Evolutionary conservation across 2,113 vertebrate genomes (phyloP).

Genomic region (Lipotes vexillifer): DNA sequence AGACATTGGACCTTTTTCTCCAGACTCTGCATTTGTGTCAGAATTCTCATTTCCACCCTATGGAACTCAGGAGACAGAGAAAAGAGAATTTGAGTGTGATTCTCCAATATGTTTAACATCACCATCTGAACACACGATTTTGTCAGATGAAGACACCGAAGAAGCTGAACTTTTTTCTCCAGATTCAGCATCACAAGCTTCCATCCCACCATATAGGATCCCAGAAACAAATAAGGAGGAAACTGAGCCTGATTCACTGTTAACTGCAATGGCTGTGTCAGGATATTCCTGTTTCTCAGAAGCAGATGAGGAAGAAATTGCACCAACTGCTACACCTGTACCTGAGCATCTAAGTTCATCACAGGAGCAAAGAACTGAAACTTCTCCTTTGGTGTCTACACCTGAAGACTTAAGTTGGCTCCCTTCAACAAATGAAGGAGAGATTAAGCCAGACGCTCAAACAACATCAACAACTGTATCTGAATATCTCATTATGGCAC

Average conservation of each 20-base stretch:
- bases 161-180: slow-evolving; percentile 69
- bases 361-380: neutral
- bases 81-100: slow-evolving; percentile 42
- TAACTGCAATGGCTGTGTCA: slow-evolving; percentile 9
- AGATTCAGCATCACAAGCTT: slow-evolving; percentile 62
- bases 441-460: neutral
- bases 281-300: slow-evolving; percentile 31
- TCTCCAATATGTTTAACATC: slow-evolving; percentile 60
- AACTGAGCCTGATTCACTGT: neutral
- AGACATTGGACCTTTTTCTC: slow-evolving; percentile 64
- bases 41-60: slow-evolving; percentile 64
- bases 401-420: neutral
- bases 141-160: slow-evolving; percentile 70
- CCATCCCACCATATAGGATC: slow-evolving; percentile 51
- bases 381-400: neutral
- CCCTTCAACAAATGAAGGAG: neutral
- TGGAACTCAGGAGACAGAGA: slow-evolving; percentile 49
- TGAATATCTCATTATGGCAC: slow-evolving; percentile 55
- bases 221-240: slow-evolving; percentile 32
- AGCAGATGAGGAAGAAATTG: slow-evolving; percentile 18
- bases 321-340: neutral
- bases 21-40: slow-evolving; percentile 67
- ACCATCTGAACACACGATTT: slow-evolving; percentile 64
- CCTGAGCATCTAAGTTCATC: slow-evolving; percentile 28
- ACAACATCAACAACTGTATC: slow-evolving; percentile 47